Evolutionary conservation across 2,797 vertebrate genomes (phyloP), one percentile per base, ranked within the genome.

Genomic region (Lates japonicus): DNA sequence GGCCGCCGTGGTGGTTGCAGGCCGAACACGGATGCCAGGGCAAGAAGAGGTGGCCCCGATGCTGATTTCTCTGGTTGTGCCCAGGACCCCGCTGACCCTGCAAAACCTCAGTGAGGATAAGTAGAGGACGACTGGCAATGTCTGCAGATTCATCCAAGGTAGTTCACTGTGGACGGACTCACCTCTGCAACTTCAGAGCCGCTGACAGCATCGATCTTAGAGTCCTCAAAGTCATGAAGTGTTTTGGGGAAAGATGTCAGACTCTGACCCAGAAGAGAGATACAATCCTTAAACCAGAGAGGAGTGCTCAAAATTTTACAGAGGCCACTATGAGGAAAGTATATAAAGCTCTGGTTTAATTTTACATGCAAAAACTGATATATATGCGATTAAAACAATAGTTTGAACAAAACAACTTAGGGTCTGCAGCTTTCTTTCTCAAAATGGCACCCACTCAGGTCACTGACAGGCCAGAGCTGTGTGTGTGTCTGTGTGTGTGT

Each of bases 381-480:
- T 0, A 57, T 35, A 4, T 59, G 31, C n/a, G 65, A 55, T 16
- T 51, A 52, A 63, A 62, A 66, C 37, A 13, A 35, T 16, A n/a
- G 16, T 75, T 64, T 78, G 9, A 70, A 54, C 11, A 60, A 5
- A 64, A 77, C 78, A 76, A 79, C 80, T 87, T 80, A 82, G 29
- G 59, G 65, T 29, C 78, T 82, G 49, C 37, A 81, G 61, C 74
- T 71, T 83, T 87, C 83, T 75, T 79, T 89, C 87, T 90, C 80
- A 85, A 88, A 91, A 94, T 89, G 86, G 90, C 91, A 86, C 72
- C 78, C 76, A 86, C 87, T 87, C 86, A 84, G 93, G 95, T 94
- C 94, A 95, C 78, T 84, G 92, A 83, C 90, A 91, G 95, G 94
- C 93, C 91, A 94, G 87, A 83, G 79, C 87, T 85, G 76, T 77